Evolutionary conservation across 2,797 vertebrate species (phyloP).

Genomic region (Melanotaenia trifasciata): DNA sequence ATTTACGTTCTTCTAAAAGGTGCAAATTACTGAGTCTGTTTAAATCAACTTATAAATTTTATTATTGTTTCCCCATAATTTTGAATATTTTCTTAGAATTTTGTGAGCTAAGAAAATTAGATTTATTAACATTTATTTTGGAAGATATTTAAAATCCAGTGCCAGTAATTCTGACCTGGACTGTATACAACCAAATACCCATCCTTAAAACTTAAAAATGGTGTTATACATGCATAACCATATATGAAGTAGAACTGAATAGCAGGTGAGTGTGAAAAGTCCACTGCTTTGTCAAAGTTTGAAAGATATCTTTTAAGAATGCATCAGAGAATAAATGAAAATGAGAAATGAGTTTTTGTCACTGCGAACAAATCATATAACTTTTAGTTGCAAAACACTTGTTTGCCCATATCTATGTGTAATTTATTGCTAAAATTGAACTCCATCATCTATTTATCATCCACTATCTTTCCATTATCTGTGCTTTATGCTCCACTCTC

Average conservation of each 20-base stretch:
- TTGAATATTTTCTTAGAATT: background rate
- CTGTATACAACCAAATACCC: background rate
- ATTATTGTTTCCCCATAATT: background rate
- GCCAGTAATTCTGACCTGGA: background rate
- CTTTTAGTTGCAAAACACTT: slow-evolving; percentile 22
- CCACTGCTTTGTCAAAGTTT: background rate
- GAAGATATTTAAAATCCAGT: background rate
- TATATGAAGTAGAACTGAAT: background rate
- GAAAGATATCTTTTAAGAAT: background rate
- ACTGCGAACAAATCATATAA: slow-evolving; percentile 8
- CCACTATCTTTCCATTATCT: slow-evolving; percentile 80
- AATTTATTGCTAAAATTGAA: slow-evolving; percentile 66
- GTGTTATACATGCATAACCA: no score
- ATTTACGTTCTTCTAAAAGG: background rate
- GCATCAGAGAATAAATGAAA: slow-evolving; percentile 10
- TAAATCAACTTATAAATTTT: background rate
- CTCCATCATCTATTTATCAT: slow-evolving; percentile 75
- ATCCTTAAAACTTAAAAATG: background rate
- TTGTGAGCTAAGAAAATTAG: background rate
- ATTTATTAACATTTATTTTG: background rate
- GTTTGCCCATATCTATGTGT: slow-evolving; percentile 45
- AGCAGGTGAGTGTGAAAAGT: background rate
- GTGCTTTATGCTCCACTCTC: slow-evolving; percentile 76
- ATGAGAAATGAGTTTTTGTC: background rate
- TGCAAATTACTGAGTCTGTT: background rate